phyloP scores from a whole-genome alignment of 2,113 vertebrate species.

The Phylloscopus trochiloides region DNA sequence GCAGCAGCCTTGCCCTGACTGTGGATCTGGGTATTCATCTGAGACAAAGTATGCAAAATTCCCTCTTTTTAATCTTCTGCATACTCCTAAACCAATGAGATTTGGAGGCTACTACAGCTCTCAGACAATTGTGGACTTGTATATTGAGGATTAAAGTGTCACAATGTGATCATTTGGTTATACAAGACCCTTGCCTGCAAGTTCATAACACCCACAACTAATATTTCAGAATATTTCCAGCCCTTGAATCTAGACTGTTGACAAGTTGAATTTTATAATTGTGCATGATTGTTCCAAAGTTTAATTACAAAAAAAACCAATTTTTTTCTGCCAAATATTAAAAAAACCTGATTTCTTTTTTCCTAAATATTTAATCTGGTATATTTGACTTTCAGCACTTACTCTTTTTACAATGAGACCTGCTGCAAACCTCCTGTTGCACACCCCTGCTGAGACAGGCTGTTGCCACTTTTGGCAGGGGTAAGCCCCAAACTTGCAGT shows the following conservation, averaged over 20 bases:
- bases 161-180: background rate
- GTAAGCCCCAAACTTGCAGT: background rate
- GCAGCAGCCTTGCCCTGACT: background rate
- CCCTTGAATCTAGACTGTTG: background rate
- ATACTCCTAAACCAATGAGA: background rate
- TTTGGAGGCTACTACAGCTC: background rate
- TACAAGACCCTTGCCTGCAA: background rate
- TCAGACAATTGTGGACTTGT: background rate
- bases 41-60: background rate
- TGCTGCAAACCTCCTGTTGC: rapidly evolving
- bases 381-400: background rate
- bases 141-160: background rate
- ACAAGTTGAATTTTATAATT: background rate
- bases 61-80: background rate
- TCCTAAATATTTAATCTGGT: background rate
- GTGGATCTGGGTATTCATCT: background rate
- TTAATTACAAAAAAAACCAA: background rate
- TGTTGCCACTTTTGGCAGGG: background rate
- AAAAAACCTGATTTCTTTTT: too few relatives aligned
- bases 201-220: background rate
- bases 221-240: background rate
- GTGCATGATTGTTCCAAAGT: background rate
- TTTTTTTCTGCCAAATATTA: background rate
- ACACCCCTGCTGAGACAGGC: background rate
- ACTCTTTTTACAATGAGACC: background rate